These are phyloP conservation scores for Coptotermes formosanus DNA, from an alignment of 1,140 invertebrate species.

Conservation along the genomic window DNA sequence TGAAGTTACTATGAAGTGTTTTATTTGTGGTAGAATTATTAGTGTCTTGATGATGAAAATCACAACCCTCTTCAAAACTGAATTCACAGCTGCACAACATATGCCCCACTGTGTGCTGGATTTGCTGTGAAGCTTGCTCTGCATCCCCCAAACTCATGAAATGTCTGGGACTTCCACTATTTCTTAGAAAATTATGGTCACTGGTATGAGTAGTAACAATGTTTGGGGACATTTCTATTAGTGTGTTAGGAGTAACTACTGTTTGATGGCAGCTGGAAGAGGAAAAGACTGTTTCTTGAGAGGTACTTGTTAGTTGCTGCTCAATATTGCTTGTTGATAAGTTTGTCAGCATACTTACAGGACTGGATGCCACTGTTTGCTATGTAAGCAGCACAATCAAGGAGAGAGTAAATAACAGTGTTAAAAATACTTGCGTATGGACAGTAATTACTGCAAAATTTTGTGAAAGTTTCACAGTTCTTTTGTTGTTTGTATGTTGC, in stretches of 20 bases:
- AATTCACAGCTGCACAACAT: background rate
- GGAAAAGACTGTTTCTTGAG: background rate
- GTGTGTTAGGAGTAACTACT: background rate
- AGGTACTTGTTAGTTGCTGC: slow-evolving; percentile 1
- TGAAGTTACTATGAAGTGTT: background rate
- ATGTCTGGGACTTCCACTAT: background rate
- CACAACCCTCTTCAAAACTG: background rate
- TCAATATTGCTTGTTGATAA: background rate
- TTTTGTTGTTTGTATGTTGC: too few relatives aligned
- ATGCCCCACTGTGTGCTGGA: background rate
- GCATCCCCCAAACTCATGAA: background rate
- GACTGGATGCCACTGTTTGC: slow-evolving; percentile 25
- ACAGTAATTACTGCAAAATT: too few relatives aligned
- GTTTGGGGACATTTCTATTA: background rate
- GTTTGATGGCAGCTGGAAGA: background rate
- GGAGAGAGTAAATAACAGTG: slow-evolving; percentile 11
- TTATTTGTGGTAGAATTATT: background rate
- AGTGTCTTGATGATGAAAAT: background rate
- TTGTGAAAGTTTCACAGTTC: too few relatives aligned
- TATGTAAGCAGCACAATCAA: slow-evolving; percentile 27
- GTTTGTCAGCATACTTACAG: slow-evolving; percentile 29
- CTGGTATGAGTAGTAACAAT: background rate
- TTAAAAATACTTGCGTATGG: background rate
- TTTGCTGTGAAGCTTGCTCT: background rate
- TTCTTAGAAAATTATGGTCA: background rate